phyloP scores from a whole-genome alignment of 2,888 invertebrate species.

The Atrina japonica region DNA sequence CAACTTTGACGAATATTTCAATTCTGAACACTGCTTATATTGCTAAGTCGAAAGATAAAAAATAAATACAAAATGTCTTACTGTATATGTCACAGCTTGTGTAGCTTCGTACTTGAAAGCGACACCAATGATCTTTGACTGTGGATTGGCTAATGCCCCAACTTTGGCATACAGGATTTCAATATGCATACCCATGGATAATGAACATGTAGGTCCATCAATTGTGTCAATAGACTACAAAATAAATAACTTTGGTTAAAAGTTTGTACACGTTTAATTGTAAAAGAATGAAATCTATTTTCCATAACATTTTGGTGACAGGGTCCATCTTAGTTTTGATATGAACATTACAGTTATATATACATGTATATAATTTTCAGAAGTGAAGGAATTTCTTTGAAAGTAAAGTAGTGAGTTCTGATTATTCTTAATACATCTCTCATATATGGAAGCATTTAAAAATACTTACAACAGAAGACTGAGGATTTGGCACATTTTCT shows the following conservation, averaged over 20 bases:
- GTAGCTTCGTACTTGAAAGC: conserved; percentile 67
- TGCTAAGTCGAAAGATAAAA: conserved; percentile 53
- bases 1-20: no score
- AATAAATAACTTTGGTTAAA: not conserved
- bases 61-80: conserved; percentile 37
- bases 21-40: no score
- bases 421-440: no score
- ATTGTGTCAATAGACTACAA: not conserved
- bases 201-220: conserved; percentile 49
- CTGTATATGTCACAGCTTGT: conserved; percentile 58
- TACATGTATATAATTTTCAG: no score
- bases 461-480: not conserved
- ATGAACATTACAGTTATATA: no score
- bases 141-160: conserved; percentile 81
- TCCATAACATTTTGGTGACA: no score
- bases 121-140: conserved; percentile 82
- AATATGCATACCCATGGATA: conserved; percentile 75
- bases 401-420: no score
- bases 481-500: conserved; percentile 5
- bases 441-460: not conserved
- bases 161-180: conserved; percentile 82
- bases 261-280: no score
- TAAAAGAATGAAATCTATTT: no score
- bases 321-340: no score
- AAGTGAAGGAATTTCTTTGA: no score